phyloP scores from a whole-genome alignment of 2,888 invertebrate species.

The Xestia ashworthii region DNA sequence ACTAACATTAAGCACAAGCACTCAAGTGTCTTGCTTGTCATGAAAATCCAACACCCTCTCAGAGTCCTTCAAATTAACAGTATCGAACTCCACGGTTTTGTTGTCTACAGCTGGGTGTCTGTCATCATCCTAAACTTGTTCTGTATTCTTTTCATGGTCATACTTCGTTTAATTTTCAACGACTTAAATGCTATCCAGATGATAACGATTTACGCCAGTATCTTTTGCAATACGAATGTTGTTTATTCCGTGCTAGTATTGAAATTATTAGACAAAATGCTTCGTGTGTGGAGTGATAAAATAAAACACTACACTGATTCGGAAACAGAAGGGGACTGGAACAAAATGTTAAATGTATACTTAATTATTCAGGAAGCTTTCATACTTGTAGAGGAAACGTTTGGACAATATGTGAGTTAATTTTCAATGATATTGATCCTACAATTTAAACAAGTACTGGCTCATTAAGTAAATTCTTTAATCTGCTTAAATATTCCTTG shows the following conservation, averaged over 20 bases:
- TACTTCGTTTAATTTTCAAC: background rate
- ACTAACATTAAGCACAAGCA: conserved; percentile 1
- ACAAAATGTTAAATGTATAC: conserved; percentile 9
- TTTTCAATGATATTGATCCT: background rate
- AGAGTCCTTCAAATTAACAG: conserved; percentile 9
- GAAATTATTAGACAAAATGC: conserved; percentile 22
- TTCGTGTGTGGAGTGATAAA: conserved; percentile 15
- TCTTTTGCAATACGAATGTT: conserved; percentile 20
- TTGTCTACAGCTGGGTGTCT: conserved; percentile 10
- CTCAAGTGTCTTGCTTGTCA: conserved; percentile 17
- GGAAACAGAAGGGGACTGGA: conserved; percentile 13
- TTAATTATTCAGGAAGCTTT: conserved; percentile 26
- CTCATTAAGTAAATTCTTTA: too few species aligned
- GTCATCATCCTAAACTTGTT: conserved; percentile 1
- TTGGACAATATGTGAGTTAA: conserved; percentile 13
- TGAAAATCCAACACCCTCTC: conserved; percentile 33
- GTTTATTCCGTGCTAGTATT: conserved; percentile 19
- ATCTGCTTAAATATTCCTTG: too few species aligned
- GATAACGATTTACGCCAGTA: background rate
- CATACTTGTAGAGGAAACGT: conserved; percentile 14
- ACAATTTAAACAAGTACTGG: background rate
- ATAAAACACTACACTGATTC: background rate
- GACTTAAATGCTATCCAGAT: background rate
- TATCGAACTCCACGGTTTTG: background rate
- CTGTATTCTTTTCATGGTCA: background rate